Base-by-base conservation (phyloP, 2,888 invertebrate genomes). In the Tiliacea citrago region DNA sequence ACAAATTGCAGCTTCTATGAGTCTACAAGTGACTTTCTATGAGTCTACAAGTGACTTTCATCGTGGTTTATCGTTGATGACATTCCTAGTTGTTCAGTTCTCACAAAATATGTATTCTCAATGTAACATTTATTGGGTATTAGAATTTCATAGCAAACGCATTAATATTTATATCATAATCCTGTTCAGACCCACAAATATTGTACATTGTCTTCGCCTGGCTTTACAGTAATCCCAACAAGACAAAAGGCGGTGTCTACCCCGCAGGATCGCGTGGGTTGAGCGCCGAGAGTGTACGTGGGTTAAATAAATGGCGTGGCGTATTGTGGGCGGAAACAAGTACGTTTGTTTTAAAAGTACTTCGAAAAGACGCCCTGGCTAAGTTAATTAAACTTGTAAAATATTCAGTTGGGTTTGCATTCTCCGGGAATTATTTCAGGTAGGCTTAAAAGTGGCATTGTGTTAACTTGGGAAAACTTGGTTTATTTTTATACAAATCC, bases 331-430 rank as follows among this genome's bases (percentile, higher is more conserved):
- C 16, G 45, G 7, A 7, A 66, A 35, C 24, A 13, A 29, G 39
- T 9, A 7, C 35, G 18, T 62, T 84, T 72, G 51, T 83, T 63
- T 63, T n/a, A 69, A 65, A 55, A 49, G 18, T 63, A 78, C 57
- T 35, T 49, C 10, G 12, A 42, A 62, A 68, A 63, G 67, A 58
- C 9, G 35, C 16, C 10, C n/a, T 4, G 16, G 49, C 9, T 51
- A n/a, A 13, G 47, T 67, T 82, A 82, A 60, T 82, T 77, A 77
- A 55, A 81, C 42, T 18, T 10, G 16, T 75, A 21, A 77, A 82
- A 57, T 75, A 82, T 77, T 82, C 55, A 82, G 42, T 35, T 29
- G 81, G 51, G n/a, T 4, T 73, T 51, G 13, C 21, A 16, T 39
- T 24, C 16, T 58, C 4, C 12, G 47, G 74, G 53, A 49, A 42